These are phyloP conservation scores for Steinernema carpocapsae DNA, from an alignment of 2,888 invertebrate genomes.

Conservation along the genomic window DNA sequence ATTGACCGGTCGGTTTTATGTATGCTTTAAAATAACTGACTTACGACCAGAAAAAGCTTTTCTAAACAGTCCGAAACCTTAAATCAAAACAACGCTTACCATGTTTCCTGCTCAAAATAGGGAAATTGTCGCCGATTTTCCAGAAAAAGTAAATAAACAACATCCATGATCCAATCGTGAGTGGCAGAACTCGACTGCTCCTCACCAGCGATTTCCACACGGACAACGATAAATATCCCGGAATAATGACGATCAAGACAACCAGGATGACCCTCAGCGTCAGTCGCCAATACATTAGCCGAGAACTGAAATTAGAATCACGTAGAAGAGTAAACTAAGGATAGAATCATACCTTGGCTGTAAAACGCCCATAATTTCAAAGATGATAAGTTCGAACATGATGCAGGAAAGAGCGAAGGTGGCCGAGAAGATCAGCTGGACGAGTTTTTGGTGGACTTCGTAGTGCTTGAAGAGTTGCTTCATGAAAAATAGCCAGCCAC, in stretches of 20 bases:
- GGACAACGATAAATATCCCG: slow-evolving; percentile 86
- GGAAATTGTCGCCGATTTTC: slow-evolving; percentile 99
- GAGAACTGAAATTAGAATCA: slow-evolving; percentile 76
- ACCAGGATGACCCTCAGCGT: slow-evolving; percentile 87
- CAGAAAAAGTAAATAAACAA: slow-evolving; percentile 93
- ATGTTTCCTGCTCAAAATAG: slow-evolving; percentile 92
- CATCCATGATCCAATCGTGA: slow-evolving; percentile 85
- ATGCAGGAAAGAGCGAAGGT: slow-evolving; percentile 96
- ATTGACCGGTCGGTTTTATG: too few relatives aligned
- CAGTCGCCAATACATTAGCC: slow-evolving; percentile 92
- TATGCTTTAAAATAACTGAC: too few relatives aligned
- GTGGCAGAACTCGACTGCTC: slow-evolving; percentile 76
- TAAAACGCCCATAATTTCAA: slow-evolving; percentile 92
- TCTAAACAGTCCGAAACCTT: too few relatives aligned
- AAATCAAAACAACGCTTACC: too few relatives aligned
- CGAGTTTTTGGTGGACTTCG: slow-evolving; percentile 85
- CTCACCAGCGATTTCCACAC: slow-evolving; percentile 48
- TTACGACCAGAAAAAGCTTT: too few relatives aligned
- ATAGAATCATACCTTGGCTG: slow-evolving; percentile 79
- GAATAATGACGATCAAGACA: slow-evolving; percentile 92
- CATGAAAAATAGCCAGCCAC: slow-evolving; percentile 97
- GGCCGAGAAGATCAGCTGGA: slow-evolving; percentile 91
- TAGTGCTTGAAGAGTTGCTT: slow-evolving; percentile 95
- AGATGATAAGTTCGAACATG: slow-evolving; percentile 98
- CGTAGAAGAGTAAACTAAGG: not conserved